phyloP scores from a whole-genome alignment of 2,797 vertebrate genomes.

The Acanthopagrus latus region DNA sequence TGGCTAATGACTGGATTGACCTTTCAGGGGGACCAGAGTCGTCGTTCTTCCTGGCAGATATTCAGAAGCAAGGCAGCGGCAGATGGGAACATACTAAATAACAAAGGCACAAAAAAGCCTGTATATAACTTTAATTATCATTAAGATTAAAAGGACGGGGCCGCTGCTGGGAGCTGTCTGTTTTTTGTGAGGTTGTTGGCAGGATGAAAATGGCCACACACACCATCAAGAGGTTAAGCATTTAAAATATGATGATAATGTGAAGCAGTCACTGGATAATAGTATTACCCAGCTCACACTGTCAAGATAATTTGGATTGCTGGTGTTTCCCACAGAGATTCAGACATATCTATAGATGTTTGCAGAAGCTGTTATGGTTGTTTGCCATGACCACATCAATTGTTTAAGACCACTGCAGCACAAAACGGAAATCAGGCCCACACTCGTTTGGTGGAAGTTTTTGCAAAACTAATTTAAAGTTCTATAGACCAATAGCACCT shows the following conservation, averaged over 20 bases:
- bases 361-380: slow-evolving; percentile 23
- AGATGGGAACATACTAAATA: slow-evolving; percentile 34
- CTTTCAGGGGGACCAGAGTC: slow-evolving; percentile 48
- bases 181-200: neutral
- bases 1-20: slow-evolving; percentile 68
- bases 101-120: slow-evolving; percentile 9
- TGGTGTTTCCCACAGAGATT: slow-evolving; percentile 22
- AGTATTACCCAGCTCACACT: neutral
- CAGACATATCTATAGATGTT: slow-evolving; percentile 22
- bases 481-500: slow-evolving; percentile 58
- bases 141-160: slow-evolving; percentile 19
- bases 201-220: slow-evolving; percentile 10
- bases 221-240: slow-evolving; percentile 31
- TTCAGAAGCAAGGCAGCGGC: slow-evolving; percentile 23
- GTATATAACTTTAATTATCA: slow-evolving; percentile 30
- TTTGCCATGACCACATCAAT: slow-evolving; percentile 18
- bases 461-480: slow-evolving; percentile 75
- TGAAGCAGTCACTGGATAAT: slow-evolving; percentile 33
- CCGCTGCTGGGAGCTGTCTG: neutral
- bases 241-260: slow-evolving; percentile 28
- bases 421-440: slow-evolving; percentile 21
- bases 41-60: slow-evolving; percentile 19
- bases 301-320: slow-evolving; percentile 16
- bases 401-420: slow-evolving; percentile 22
- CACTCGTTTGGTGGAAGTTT: slow-evolving; percentile 51